Percentiles rank a stretch among this genome's conserved stretches.
These are phyloP conservation scores for Nematopogon swammerdamellus DNA, from an alignment of 2,888 invertebrate species.

Conservation along the genomic window DNA sequence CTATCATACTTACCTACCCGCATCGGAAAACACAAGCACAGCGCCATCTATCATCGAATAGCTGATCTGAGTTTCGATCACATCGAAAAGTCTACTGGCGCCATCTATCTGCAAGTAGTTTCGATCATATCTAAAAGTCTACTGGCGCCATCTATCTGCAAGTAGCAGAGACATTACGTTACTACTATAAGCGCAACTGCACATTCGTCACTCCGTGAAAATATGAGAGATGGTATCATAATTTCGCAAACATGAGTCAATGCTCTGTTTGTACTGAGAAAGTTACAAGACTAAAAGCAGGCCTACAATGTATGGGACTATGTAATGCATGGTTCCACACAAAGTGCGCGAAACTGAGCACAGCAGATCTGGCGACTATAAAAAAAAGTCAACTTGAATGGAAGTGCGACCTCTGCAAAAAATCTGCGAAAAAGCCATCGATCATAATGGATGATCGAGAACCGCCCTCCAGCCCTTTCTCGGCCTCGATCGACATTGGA, in stretches of 20 bases:
- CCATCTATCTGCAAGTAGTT: too few relatives aligned
- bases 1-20: background rate
- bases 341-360: background rate
- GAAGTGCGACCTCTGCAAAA: background rate
- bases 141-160: too few relatives aligned
- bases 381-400: background rate
- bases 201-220: too few relatives aligned
- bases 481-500: background rate
- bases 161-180: too few relatives aligned
- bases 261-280: background rate
- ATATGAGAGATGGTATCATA: background rate
- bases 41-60: background rate
- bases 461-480: background rate
- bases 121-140: background rate
- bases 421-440: background rate
- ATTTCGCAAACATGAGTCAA: background rate
- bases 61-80: background rate
- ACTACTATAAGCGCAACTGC: too few relatives aligned
- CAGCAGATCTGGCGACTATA: background rate
- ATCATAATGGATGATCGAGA: background rate
- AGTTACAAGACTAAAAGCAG: background rate
- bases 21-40: too few relatives aligned
- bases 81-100: too few relatives aligned
- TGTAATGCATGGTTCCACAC: background rate
- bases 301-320: background rate